Conservation (phyloP, 2,797 vertebrate genomes). For the Phaenicophaeus curvirostris region DNA sequence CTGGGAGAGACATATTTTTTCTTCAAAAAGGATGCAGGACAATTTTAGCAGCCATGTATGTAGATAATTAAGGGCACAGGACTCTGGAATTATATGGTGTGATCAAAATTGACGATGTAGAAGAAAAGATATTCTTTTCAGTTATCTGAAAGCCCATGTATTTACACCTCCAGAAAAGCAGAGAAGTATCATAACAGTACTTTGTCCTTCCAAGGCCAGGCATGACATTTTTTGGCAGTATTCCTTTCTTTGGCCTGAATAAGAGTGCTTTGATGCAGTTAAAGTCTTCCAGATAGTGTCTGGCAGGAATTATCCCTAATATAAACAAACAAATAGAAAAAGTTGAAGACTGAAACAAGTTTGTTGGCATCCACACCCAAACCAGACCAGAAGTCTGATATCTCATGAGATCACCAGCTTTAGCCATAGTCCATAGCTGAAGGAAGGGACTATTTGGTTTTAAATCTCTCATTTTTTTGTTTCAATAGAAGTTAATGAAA, state of each 20-base stretch:
- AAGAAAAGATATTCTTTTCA: background rate
- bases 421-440: background rate
- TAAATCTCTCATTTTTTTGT: background rate
- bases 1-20: background rate
- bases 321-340: slow-evolving; percentile 5
- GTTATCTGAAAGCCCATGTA: background rate
- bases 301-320: background rate
- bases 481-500: background rate
- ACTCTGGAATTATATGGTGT: background rate
- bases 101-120: background rate
- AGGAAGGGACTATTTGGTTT: background rate
- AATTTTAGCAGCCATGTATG: background rate
- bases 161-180: background rate
- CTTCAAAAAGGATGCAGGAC: background rate
- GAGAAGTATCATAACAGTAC: background rate
- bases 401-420: background rate
- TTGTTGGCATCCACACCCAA: background rate
- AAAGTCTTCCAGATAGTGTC: slow-evolving; percentile 37
- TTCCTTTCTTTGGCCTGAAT: background rate
- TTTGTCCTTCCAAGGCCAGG: background rate
- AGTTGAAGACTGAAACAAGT: background rate
- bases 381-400: background rate
- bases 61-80: background rate
- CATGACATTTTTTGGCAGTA: slow-evolving; percentile 5
- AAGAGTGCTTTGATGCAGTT: background rate